Base-by-base conservation (phyloP, 2,888 invertebrate genomes). In the Gastrophysa polygoni region DNA sequence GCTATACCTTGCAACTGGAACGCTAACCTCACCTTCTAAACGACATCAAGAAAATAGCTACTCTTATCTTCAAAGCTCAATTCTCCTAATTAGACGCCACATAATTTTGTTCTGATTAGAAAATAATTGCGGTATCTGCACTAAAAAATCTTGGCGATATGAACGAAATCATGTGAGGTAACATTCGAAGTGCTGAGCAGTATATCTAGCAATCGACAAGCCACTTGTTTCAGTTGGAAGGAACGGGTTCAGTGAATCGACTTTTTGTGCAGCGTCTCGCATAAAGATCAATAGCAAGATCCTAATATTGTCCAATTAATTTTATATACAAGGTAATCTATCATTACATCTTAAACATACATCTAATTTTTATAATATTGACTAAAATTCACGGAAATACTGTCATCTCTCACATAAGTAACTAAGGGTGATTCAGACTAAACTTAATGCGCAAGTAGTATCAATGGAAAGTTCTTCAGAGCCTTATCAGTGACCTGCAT, bases 361-460 rank as follows among this genome's bases (percentile, higher is more conserved):
- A 43, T 54, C 63, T 68, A 67, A 38, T 60, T 68, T 70, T 66
- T 64, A 67, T 66, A 68, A 68, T 66, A 71, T 59, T 71, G 64
- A 69, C 71, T 72, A 70, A 68, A 66, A 64, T 69, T 70, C 70
- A 70, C 69, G 68, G 59, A 59, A 72, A 72, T 72, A 72, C 72
- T 72, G 71, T 68, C 69, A 63, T 54, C 57, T 59, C 51, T 55
- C 29, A 63, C 63, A 59, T 38, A 38, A 20, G 5, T 52, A 52
- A 51, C 55, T 56, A 34, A 38, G 48, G 43, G 32, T 16, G 24
- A 60, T 52, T 28, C 16, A 57, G 51, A 28, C 18, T 18, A n/a
- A 51, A n/a, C 20, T 3, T 51, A 1, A 34, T 32, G 10, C 34
- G 11, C 3, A 14, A 14, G 16, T 8, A n/a, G 24, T 3, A 24